Evolutionary conservation across 2,113 vertebrate genomes (phyloP), one percentile per base, ranked within the genome.

Genomic region (Pithys albifrons): DNA sequence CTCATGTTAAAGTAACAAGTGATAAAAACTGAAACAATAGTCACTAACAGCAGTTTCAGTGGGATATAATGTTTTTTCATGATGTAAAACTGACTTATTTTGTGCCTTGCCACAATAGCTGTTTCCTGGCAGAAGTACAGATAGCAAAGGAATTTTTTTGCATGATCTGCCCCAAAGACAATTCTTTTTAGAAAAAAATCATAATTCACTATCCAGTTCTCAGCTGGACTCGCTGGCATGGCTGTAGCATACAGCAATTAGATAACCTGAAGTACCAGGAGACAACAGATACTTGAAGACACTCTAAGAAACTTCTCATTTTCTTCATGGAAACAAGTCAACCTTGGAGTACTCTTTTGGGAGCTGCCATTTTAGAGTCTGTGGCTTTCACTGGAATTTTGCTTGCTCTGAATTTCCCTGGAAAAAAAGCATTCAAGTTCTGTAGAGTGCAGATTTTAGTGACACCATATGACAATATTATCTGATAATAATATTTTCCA

Each of bases 331-430:
- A 74, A 77, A 61, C 19, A 12, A 75, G 39, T 84, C 64, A 91
- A 57, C 59, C 43, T 79, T 37, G 48, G 73, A 92, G n/a, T 35
- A 64, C 15, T 83, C 90, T 93, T 88, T 16, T 58, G 90, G 79
- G 92, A 94, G 52, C 76, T 96, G 92, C 31, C 69, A 88, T 96
- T 96, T 92, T 18, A 0, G 57, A 80, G 39, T 65, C 46, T 93
- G 51, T 67, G 31, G 46, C 59, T 94, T 59, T 35, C 37, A 19
- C 55, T 86, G 58, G 55, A 93, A 91, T 20, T 59, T 73, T 88
- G n/a, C 9, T 39, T 88, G n/a, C 72, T 78, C 57, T 86, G 69
- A 94, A 94, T 88, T 86, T 92, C 43, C 61, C 48, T 49, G 69
- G 35, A 85, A 82, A 89, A 85, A 83, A 45, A 82, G 19, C 59